Base-by-base conservation (phyloP, 1,140 invertebrate genomes). In the Vollenhovia emeryi region DNA sequence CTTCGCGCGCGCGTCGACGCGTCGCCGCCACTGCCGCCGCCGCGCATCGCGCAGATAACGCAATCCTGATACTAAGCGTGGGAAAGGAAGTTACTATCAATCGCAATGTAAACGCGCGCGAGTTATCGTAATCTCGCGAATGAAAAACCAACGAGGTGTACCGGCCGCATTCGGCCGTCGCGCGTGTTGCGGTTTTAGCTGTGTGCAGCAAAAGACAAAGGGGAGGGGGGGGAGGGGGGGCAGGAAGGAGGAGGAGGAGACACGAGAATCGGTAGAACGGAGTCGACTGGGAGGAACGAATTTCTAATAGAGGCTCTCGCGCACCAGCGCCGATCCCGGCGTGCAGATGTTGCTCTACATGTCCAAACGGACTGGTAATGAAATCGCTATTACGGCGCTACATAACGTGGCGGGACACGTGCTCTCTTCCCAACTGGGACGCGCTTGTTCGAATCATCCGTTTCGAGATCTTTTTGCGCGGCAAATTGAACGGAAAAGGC, bases 71-170 rank as follows among this genome's bases (percentile, higher is more conserved):
- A 94, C 88, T 85, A 73, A 92, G 93, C 92, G 94, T 94, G 94
- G 87, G 94, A 94, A 94, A 92, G 93, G 93, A 94, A 94, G 91
- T 92, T 79, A 66, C 71, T 94, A 94, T 93, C 92, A 89, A 82
- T 59, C 6, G 57, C 83, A 69, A 33, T 76, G 88, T 36, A 85
- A 87, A 89, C 62, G n/a, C 30, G 69, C 52, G 84, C 30, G 43
- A 60, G 45, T 76, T 86, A 82, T 50, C 33, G 62, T 66, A 88
- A 89, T 88, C 75, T 79, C 11, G 7, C 59, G 66, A 45, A 68
- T 52, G 66, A 57, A 36, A 59, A 82, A 71, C 55, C 50, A 33
- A 43, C 78, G 66, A 71, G 66, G 52, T 45, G 30, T 15, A 60
- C 30, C 24, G 43, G 59, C 18, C 3, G 9, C 33, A n/a, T 15